phyloP scores from a whole-genome alignment of 1,140 invertebrate genomes.

The Pissodes strobi region DNA sequence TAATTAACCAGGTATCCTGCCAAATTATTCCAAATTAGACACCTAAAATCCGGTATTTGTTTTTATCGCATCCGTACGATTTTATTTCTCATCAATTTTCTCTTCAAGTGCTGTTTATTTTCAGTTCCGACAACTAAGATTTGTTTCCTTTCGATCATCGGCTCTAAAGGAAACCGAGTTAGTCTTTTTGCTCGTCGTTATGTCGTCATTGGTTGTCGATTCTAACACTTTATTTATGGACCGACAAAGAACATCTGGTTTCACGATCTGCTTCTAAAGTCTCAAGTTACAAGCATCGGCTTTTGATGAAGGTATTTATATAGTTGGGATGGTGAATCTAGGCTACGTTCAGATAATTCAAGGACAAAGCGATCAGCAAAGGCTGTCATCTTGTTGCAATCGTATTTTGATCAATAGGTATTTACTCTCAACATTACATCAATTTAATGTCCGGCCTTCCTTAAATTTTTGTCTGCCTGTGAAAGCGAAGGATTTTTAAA shows the following conservation, averaged over 20 bases:
- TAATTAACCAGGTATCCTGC: background rate
- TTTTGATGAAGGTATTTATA: no score
- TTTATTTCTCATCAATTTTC: background rate
- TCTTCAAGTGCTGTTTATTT: background rate
- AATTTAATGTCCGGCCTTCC: no score
- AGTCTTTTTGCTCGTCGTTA: background rate
- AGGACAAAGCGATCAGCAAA: no score
- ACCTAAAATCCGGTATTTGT: background rate
- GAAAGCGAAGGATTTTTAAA: no score
- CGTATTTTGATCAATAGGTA: no score
- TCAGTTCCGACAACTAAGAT: background rate
- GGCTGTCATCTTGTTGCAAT: no score
- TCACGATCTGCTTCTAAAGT: background rate
- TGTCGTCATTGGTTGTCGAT: slow-evolving; percentile 4
- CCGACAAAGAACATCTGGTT: slow-evolving; percentile 20
- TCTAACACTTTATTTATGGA: slow-evolving; percentile 4
- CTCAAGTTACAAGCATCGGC: background rate
- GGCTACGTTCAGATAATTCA: no score
- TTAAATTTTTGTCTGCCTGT: no score
- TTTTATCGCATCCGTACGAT: background rate
- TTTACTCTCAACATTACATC: no score
- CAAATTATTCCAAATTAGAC: background rate
- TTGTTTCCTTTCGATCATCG: slow-evolving; percentile 4
- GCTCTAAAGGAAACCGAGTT: background rate
- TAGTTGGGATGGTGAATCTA: no score